A percentile compares a stretch with the other conserved stretches of the same genome.
Evolutionary conservation across 2,113 vertebrate species (phyloP).

Genomic region (Pleuronectes platessa): DNA sequence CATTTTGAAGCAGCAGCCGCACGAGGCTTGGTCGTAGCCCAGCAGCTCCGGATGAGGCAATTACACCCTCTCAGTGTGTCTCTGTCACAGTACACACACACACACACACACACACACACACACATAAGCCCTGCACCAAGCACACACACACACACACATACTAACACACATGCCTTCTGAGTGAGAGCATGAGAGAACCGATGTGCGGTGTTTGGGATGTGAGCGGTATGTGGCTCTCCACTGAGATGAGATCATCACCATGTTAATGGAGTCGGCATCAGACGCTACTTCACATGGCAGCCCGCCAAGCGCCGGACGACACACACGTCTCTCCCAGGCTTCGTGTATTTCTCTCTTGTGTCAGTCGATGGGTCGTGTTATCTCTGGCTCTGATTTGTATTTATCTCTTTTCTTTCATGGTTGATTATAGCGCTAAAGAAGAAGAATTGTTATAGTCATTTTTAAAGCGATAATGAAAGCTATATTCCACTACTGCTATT

Average conservation of each 20-base stretch:
- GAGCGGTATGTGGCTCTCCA: conserved; percentile 39
- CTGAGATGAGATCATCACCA: conserved; percentile 68
- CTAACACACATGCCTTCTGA: conserved; percentile 14
- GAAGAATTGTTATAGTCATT: too few species aligned
- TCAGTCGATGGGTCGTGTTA: not conserved
- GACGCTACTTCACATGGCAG: conserved; percentile 50
- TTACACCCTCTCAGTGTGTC: conserved; percentile 48
- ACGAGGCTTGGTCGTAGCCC: conserved; percentile 52
- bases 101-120: too few species aligned
- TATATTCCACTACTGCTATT: too few species aligned
- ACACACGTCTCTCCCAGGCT: conserved; percentile 32
- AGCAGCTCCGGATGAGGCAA: conserved; percentile 40
- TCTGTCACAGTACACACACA: conserved; percentile 25
- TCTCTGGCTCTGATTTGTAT: not conserved
- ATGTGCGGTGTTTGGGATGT: conserved; percentile 1
- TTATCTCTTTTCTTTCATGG: too few species aligned
- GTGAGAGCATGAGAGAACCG: conserved; percentile 7
- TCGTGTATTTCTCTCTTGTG: conserved; percentile 10
- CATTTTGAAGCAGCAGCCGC: conserved; percentile 43
- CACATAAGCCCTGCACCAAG: not conserved
- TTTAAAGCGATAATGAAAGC: too few species aligned
- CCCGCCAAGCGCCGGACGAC: conserved; percentile 29
- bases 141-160: not conserved
- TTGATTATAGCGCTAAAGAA: too few species aligned
- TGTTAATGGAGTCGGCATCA: conserved; percentile 59